Percentiles rank a stretch among this genome's conserved stretches.
Conservation (phyloP, 1,140 invertebrate species). For the Anoplolepis gracilipes region DNA sequence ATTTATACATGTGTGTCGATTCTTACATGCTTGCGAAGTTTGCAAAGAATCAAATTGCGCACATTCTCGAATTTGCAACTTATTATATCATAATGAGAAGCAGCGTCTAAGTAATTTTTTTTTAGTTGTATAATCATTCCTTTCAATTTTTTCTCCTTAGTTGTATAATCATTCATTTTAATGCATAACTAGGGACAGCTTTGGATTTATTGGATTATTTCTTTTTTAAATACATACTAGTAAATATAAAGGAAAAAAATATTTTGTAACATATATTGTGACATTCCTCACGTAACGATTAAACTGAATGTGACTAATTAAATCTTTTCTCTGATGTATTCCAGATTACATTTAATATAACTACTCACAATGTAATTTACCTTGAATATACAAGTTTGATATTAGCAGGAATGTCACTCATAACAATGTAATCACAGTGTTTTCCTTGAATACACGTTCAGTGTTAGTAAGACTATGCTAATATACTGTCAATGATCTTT, state of each 20-base stretch:
- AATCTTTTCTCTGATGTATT: neutral
- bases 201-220: conserved; percentile 27
- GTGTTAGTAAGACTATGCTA: neutral
- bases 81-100: neutral
- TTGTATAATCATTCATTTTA: neutral
- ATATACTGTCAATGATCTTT: conserved; percentile 58
- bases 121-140: conserved; percentile 52
- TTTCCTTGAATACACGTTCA: neutral
- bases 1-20: conserved; percentile 21
- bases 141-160: no score
- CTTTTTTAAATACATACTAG: neutral
- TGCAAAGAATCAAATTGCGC: conserved; percentile 25
- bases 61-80: neutral
- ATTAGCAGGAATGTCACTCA: neutral
- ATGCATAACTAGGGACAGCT: conserved; percentile 2
- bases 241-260: conserved; percentile 10
- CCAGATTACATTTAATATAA: conserved; percentile 3
- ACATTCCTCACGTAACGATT: neutral
- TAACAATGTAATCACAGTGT: neutral
- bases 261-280: neutral
- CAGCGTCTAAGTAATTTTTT: neutral
- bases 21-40: neutral
- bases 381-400: neutral
- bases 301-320: neutral
- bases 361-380: neutral